Base-by-base conservation (phyloP, 53 echinoderm and acorn worm species). In the Stichopus horrens region DNA sequence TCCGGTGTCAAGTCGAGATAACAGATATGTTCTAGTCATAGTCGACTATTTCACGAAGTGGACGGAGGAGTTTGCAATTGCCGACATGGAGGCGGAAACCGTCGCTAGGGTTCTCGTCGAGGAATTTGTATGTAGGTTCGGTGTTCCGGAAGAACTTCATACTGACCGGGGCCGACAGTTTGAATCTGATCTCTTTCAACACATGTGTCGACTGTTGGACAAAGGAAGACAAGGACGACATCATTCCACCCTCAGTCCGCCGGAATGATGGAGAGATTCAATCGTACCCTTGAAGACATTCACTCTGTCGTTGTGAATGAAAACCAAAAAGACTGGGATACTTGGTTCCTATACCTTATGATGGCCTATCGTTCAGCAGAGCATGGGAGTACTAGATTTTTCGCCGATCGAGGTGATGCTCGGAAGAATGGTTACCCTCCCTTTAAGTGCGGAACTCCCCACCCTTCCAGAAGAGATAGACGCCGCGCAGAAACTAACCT, bases 301-400 rank as follows among this genome's bases (percentile, higher is more conserved):
- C 76, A 87, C 11, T 71, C 92, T 0, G 71, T 59, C 4, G 86
- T 89, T 53, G 58, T 74, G 7, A 89, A 79, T 9, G 65, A 7
- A 21, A 73, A 92, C 22, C 90, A 92, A 37, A 37, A 37, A 37
- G 92, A 92, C 56, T 92, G 88, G 88, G 90, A 90, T 20, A 14
- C 58, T 0, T 88, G 83, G 59, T 77, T 90, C 14, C 80, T 86
- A 13, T 85, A 79, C n/a, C 77, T 90, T 2, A 56, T 86, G 90
- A 93, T 93, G 90, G 93, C 88, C 19, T 85, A 93, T 75, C 83
- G 93, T n/a, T 78, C 88, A 18, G 81, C 90, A 22, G 63, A 83
- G n/a, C 90, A 92, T 57, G 93, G 83, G 57, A 83, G 77, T 16
- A 90, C 93, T 0, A 58, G 68, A 10, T 74, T 75, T 75, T 53